phyloP scores from a whole-genome alignment of 2,113 vertebrate genomes.

The Rhinoptilus africanus region DNA sequence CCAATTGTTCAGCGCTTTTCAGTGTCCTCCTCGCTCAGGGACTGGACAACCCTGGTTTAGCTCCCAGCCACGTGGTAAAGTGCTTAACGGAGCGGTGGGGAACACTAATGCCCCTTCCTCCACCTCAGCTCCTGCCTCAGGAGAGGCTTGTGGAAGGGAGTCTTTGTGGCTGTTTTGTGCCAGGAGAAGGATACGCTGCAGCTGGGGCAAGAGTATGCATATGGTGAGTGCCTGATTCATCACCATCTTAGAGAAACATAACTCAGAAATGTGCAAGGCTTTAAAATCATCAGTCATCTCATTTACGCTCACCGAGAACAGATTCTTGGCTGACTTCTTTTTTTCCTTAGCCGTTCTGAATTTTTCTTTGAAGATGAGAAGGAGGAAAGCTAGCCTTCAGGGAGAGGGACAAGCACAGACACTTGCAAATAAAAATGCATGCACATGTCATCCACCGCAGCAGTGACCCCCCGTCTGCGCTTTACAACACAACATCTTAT shows the following conservation, averaged over 20 bases:
- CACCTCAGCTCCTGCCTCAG: neutral
- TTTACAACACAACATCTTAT: neutral
- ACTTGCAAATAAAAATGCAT: neutral
- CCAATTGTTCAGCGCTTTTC: neutral
- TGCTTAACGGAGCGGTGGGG: neutral
- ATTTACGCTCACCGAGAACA: neutral
- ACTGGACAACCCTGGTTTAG: neutral
- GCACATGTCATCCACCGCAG: neutral
- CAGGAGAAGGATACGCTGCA: neutral
- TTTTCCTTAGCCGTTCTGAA: neutral
- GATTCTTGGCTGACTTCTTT: constrained; percentile 37
- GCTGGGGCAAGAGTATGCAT: neutral
- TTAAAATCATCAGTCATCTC: constrained; percentile 31
- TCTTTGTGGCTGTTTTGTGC: neutral
- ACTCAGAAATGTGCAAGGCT: neutral
- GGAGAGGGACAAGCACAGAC: constrained; percentile 38
- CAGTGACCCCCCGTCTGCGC: neutral
- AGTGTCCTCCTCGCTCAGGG: neutral
- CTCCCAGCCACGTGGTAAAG: neutral
- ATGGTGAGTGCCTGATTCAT: neutral
- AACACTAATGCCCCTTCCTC: neutral
- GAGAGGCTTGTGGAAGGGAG: neutral
- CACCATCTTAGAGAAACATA: neutral
- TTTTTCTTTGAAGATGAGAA: constrained; percentile 37
- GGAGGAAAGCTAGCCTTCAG: constrained; percentile 13